These are phyloP conservation scores for Oryzias curvinotus DNA, from an alignment of 2,113 vertebrate species.

Conservation along the genomic window DNA sequence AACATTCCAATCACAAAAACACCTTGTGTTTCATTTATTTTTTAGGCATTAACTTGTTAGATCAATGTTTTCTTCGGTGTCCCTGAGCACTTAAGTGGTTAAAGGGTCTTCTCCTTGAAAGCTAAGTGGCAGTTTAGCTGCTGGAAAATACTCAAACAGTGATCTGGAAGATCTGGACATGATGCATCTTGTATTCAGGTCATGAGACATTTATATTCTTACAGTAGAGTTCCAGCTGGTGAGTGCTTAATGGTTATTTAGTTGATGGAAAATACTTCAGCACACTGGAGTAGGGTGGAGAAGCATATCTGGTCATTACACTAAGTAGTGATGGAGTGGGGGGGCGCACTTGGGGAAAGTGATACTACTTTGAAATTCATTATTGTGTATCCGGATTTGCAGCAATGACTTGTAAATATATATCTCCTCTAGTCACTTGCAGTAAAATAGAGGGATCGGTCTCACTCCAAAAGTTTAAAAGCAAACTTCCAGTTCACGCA, in stretches of 20 bases:
- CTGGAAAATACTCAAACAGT: slow-evolving; percentile 47
- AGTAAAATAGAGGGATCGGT: slow-evolving; percentile 25
- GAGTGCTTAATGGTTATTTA: slow-evolving; percentile 68
- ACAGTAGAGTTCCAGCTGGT: slow-evolving; percentile 35
- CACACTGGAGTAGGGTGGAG: slow-evolving; percentile 43
- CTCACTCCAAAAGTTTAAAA: slow-evolving; percentile 45
- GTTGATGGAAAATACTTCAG: slow-evolving; percentile 63
- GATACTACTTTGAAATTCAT: slow-evolving; percentile 22
- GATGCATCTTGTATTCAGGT: slow-evolving; percentile 54
- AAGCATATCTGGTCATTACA: slow-evolving; percentile 50
- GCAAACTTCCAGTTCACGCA: slow-evolving; percentile 34
- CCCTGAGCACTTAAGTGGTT: slow-evolving; percentile 7
- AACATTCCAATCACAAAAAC: not conserved
- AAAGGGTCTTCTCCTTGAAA: slow-evolving; percentile 28
- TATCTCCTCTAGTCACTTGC: slow-evolving; percentile 21
- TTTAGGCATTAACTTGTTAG: slow-evolving; percentile 24
- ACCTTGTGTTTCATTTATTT: not conserved
- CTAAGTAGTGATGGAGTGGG: slow-evolving; percentile 38
- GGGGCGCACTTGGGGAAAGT: slow-evolving; percentile 33
- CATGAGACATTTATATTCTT: slow-evolving; percentile 58
- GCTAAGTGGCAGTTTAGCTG: slow-evolving; percentile 58
- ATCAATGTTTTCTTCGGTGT: slow-evolving; percentile 36
- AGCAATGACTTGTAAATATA: slow-evolving; percentile 16
- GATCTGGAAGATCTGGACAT: slow-evolving; percentile 34
- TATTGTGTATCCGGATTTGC: slow-evolving; percentile 41